phyloP scores from a whole-genome alignment of 2,888 invertebrate genomes.

The Antheraea yamamai region DNA sequence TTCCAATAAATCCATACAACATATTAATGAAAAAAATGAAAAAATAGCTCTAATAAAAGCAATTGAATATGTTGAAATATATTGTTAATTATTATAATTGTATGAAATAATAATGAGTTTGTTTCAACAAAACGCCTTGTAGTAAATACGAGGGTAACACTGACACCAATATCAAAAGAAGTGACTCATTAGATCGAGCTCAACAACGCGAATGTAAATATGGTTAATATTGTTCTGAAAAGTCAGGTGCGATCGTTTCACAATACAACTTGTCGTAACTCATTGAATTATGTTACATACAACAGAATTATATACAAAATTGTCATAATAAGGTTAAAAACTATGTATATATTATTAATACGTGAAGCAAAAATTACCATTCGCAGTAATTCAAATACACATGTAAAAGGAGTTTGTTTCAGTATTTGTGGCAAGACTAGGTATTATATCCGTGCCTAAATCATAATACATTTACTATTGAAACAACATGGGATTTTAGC shows the following conservation, averaged over 20 bases:
- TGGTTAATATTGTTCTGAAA: not conserved
- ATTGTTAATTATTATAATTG: no score
- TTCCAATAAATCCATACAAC: no score
- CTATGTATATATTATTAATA: not conserved
- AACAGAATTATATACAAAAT: not conserved
- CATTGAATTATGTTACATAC: not conserved
- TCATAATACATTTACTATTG: no score
- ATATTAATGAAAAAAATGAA: no score
- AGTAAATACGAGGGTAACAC: not conserved
- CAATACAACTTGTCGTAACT: not conserved
- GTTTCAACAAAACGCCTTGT: not conserved
- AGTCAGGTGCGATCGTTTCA: not conserved
- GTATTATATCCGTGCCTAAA: no score
- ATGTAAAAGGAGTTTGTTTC: no score
- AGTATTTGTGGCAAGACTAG: no score
- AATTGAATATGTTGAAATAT: no score
- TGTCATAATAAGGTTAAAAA: not conserved
- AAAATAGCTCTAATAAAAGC: no score
- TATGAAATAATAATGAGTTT: not conserved
- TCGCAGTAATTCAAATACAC: no score
- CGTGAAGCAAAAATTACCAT: no score
- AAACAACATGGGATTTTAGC: no score
- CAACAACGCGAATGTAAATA: not conserved
- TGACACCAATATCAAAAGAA: not conserved
- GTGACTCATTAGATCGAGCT: not conserved